A percentile compares a stretch with the other conserved stretches of the same genome.
These are phyloP conservation scores for Diaperis boleti DNA, from an alignment of 2,888 invertebrate species.

Conservation along the genomic window DNA sequence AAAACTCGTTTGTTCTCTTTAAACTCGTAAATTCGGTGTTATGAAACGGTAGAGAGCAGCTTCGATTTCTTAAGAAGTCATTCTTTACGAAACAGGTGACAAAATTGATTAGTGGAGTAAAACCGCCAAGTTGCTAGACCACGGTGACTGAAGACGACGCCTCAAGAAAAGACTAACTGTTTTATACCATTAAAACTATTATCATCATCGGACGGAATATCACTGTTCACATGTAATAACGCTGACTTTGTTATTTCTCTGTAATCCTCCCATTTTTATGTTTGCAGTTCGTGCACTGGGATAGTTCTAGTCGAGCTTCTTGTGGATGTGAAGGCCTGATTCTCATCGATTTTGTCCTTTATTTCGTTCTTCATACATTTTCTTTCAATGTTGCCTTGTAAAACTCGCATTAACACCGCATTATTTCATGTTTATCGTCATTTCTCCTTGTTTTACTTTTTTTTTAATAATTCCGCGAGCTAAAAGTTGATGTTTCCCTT, in stretches of 20 bases:
- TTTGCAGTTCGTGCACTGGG: not conserved
- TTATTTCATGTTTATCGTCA: not conserved
- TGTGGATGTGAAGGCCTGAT: not conserved
- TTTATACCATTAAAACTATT: not conserved
- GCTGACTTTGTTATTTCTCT: not conserved
- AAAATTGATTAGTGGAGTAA: conserved; percentile 26
- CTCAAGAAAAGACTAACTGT: conserved; percentile 3
- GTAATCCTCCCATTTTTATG: not conserved
- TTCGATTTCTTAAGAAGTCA: conserved; percentile 29
- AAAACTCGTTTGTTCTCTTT: conserved; percentile 19
- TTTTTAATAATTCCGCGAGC: not conserved
- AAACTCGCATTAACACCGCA: not conserved
- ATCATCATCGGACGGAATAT: not conserved
- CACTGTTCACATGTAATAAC: not conserved
- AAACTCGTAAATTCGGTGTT: conserved; percentile 27
- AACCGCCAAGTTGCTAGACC: conserved; percentile 23
- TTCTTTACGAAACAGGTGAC: conserved; percentile 26
- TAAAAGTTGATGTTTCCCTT: not conserved
- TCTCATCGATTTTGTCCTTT: not conserved
- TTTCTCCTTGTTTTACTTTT: not conserved
- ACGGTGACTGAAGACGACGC: not conserved
- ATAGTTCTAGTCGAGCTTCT: not conserved
- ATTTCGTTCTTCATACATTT: not conserved
- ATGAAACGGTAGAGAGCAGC: conserved; percentile 32
- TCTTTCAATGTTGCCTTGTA: not conserved